Base-by-base conservation (phyloP, 2,113 vertebrate genomes). In the Rhinolophus ferrumequinum region DNA sequence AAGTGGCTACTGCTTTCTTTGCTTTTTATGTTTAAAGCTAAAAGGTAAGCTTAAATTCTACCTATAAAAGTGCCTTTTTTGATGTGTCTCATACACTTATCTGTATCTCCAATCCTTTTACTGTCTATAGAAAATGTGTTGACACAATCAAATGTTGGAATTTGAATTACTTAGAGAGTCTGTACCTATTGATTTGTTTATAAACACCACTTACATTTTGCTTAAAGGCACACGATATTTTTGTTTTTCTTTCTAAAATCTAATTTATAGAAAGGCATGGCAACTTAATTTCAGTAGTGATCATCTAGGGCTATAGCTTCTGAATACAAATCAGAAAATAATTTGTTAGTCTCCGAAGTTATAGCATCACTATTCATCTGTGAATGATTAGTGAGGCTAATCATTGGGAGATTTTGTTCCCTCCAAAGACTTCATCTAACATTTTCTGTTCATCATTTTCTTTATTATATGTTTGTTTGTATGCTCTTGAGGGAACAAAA, bases 1-100 rank as follows among this genome's bases (percentile, higher is more conserved):
- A 96, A 95, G 94, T 95, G 82, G 93, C 66, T 75, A 88, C 58
- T 93, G 22, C 44, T 94, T 95, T 95, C 50, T 90, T n/a, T 88
- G n/a, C 33, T 64, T 97, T 94, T 93, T 92, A 87, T 88, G 47
- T 76, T 93, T 93, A 96, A 97, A 93, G 52, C 38, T 94, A 94
- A 96, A 91, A 96, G 85, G 60, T 80, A 88, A 85, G 56, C 41
- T 94, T 95, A 60, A 72, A 80, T 95, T 90, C 6, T 54, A 70
- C 7, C 6, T 30, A 80, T 89, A 72, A 76, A 96, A 80, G 54
- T 80, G 21, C 11, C 79, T 97, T 96, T 94, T 97, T 90, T 93
- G 30, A 35, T 86, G 24, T 54, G 28, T 93, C 21, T 94, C 18
- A 16, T 80, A 79, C 7, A 70, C 12, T 89, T 70, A 75, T 83